A percentile compares a stretch with the other conserved stretches of the same genome.
phyloP scores from a whole-genome alignment of 1,140 invertebrate genomes.

The Hypsibius dujardini region DNA sequence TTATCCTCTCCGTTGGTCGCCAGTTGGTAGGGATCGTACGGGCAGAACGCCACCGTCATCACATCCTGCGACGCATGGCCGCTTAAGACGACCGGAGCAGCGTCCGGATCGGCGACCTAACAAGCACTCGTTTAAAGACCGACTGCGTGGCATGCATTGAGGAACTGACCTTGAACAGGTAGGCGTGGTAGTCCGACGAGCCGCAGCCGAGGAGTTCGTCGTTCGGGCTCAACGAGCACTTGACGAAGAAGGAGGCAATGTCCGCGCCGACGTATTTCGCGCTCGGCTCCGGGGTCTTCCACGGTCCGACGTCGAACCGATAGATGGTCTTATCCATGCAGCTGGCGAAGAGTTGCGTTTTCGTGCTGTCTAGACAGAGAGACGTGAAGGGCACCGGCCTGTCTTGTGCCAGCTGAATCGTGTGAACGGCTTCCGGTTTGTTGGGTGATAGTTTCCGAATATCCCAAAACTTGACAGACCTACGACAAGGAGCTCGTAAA shows the following conservation, averaged over 20 bases:
- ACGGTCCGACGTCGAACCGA: conserved; percentile 1
- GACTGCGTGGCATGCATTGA: neutral
- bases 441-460: neutral
- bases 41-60: neutral
- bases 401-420: neutral
- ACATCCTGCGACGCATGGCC: neutral
- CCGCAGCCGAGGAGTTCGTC: neutral
- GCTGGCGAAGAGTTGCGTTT: neutral
- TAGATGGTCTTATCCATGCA: neutral
- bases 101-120: neutral
- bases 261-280: neutral
- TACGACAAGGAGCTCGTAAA: neutral
- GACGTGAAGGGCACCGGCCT: neutral
- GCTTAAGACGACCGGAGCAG: neutral
- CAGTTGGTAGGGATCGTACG: neutral
- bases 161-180: conserved; percentile 1
- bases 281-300: neutral
- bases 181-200: neutral
- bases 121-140: neutral
- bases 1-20: neutral
- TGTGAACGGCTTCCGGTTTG: neutral
- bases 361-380: neutral
- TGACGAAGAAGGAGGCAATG: neutral
- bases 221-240: conserved; percentile 3
- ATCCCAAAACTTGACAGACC: conserved; percentile 5